phyloP scores from a whole-genome alignment of 2,113 vertebrate species.

The Morphnarchus princeps region DNA sequence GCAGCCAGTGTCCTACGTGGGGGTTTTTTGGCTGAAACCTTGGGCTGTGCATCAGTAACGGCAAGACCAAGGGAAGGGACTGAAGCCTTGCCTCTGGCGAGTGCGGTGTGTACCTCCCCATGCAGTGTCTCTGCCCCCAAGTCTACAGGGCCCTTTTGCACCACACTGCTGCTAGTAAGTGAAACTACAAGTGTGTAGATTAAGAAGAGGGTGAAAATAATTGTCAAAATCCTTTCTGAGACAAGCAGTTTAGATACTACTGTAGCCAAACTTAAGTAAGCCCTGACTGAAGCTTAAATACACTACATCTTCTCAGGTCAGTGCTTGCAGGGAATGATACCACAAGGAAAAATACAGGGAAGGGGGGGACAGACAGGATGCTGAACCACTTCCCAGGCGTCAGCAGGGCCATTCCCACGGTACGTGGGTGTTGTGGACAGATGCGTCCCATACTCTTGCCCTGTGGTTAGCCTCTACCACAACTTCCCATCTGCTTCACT shows the following conservation, averaged over 20 bases:
- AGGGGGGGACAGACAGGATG: not conserved
- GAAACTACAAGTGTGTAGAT: not conserved
- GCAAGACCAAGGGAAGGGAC: not conserved
- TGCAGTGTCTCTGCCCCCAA: not conserved
- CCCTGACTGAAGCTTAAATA: not conserved
- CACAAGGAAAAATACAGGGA: not conserved
- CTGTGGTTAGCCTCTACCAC: not conserved
- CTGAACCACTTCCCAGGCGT: not conserved
- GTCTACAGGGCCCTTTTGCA: not conserved
- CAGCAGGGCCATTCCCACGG: not conserved
- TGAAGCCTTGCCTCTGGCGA: not conserved
- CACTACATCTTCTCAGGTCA: not conserved
- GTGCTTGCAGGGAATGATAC: not conserved
- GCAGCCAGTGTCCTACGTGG: not conserved
- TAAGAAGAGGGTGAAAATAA: not conserved
- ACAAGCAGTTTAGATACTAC: not conserved
- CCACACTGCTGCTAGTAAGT: not conserved
- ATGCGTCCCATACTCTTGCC: not conserved
- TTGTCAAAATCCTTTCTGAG: not conserved
- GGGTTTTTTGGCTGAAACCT: not conserved
- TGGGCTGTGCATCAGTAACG: rapidly evolving
- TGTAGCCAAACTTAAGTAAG: not conserved
- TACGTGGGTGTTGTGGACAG: not conserved
- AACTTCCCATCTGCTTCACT: not conserved
- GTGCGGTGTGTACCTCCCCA: not conserved